Conservation (phyloP, 2,888 invertebrate genomes). For the Odontocolon sp. region DNA sequence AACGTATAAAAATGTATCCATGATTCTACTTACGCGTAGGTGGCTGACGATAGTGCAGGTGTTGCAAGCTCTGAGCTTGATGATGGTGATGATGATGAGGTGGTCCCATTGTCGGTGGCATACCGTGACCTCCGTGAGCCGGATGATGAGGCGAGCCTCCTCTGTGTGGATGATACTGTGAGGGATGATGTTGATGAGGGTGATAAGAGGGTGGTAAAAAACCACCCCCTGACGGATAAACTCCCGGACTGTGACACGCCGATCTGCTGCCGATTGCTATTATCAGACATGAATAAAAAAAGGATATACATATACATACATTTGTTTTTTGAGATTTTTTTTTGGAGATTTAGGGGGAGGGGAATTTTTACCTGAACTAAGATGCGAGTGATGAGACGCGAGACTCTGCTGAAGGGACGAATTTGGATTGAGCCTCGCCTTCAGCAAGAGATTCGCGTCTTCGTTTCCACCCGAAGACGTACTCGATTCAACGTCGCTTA, state of each 20-base stretch:
- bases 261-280: slow-evolving; percentile 77
- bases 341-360: background rate
- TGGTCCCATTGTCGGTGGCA: slow-evolving; percentile 79
- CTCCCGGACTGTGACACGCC: slow-evolving; percentile 79
- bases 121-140: slow-evolving; percentile 72
- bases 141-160: slow-evolving; percentile 78
- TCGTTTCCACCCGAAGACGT: slow-evolving; percentile 86
- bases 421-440: slow-evolving; percentile 92
- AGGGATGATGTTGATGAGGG: slow-evolving; percentile 77
- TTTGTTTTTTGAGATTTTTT: background rate
- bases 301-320: background rate
- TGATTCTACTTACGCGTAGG: slow-evolving; percentile 75
- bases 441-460: slow-evolving; percentile 83
- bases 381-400: slow-evolving; percentile 79
- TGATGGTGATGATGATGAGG: slow-evolving; percentile 76
- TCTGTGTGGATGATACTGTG: slow-evolving; percentile 78
- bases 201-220: slow-evolving; percentile 79
- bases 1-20: background rate
- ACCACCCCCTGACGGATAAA: slow-evolving; percentile 76
- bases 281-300: background rate
- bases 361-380: slow-evolving; percentile 75
- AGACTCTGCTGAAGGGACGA: slow-evolving; percentile 77
- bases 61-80: slow-evolving; percentile 77
- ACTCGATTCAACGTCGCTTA: slow-evolving; percentile 97
- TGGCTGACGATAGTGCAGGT: slow-evolving; percentile 78